Evolutionary conservation across 2,888 invertebrate genomes (phyloP).

Genomic region (Drosophila vallismaia): DNA sequence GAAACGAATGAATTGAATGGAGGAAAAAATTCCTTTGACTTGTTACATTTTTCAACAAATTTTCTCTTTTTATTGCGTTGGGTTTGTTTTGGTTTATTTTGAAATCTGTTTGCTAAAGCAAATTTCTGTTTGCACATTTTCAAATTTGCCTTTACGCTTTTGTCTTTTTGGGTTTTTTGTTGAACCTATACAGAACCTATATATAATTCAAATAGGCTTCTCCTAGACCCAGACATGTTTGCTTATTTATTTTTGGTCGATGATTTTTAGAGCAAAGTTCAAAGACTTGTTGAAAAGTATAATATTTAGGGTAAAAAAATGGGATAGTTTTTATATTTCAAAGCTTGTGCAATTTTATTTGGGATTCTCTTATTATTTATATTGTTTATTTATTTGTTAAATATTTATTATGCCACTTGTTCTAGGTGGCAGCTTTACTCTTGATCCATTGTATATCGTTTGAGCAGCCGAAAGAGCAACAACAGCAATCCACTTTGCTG

Average conservation of each 20-base stretch:
- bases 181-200: not conserved
- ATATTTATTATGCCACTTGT: constrained; percentile 37
- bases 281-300: not conserved
- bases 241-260: not conserved
- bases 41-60: constrained; percentile 40
- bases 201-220: constrained; percentile 13
- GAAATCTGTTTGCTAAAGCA: constrained; percentile 34
- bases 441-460: constrained; percentile 66
- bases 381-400: constrained; percentile 17
- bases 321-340: not conserved
- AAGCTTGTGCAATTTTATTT: constrained; percentile 10
- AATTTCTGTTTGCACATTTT: constrained; percentile 25
- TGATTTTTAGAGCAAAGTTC: not conserved
- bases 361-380: not conserved
- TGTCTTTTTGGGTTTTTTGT: constrained; percentile 19
- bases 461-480: constrained; percentile 42
- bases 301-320: not conserved
- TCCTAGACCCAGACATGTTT: constrained; percentile 9
- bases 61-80: constrained; percentile 30
- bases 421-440: constrained; percentile 37
- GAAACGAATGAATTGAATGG: constrained; percentile 6
- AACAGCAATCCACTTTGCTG: constrained; percentile 37
- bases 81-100: constrained; percentile 38
- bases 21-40: constrained; percentile 38
- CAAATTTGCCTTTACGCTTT: constrained; percentile 27